A percentile compares a stretch with the other conserved stretches of the same genome.
Evolutionary conservation across 2,113 vertebrate genomes (phyloP).

Genomic region (Erythrocercus mccallii): DNA sequence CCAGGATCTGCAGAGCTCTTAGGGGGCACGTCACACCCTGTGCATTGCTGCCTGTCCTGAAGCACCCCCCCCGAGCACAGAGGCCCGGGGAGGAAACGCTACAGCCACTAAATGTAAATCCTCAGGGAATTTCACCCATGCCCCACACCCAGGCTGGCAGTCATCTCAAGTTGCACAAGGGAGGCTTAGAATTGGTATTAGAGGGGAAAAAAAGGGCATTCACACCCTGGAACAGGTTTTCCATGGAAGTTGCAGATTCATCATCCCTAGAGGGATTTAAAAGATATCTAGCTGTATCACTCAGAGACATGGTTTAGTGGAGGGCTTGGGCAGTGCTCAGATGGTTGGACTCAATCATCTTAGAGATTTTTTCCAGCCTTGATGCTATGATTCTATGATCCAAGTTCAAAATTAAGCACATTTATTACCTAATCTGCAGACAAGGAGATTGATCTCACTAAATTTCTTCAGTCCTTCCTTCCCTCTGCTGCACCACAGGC

Average conservation of each 20-base stretch:
- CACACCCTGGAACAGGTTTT: neutral
- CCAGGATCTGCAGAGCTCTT: too few relatives aligned
- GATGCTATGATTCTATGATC: neutral
- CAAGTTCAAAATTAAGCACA: neutral
- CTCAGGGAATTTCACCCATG: neutral
- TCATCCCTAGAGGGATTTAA: neutral
- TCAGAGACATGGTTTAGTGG: neutral
- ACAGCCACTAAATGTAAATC: neutral
- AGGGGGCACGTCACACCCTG: too few relatives aligned
- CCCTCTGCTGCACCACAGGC: too few relatives aligned
- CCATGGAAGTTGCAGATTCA: neutral
- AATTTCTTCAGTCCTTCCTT: neutral
- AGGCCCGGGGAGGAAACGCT: too few relatives aligned
- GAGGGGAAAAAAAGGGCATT: neutral
- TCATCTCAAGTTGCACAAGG: neutral
- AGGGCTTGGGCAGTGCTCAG: neutral
- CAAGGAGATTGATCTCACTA: neutral
- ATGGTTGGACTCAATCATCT: neutral
- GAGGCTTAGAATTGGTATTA: neutral
- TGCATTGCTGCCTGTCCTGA: too few relatives aligned
- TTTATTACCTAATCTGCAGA: too few relatives aligned
- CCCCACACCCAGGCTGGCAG: neutral
- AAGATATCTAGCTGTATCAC: accelerated
- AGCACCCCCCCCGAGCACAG: too few relatives aligned
- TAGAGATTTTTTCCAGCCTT: neutral